Percentiles rank a stretch among this genome's conserved stretches.
phyloP scores from a whole-genome alignment of 2,797 vertebrate genomes.

The Parauchenoglanis punctatus region DNA sequence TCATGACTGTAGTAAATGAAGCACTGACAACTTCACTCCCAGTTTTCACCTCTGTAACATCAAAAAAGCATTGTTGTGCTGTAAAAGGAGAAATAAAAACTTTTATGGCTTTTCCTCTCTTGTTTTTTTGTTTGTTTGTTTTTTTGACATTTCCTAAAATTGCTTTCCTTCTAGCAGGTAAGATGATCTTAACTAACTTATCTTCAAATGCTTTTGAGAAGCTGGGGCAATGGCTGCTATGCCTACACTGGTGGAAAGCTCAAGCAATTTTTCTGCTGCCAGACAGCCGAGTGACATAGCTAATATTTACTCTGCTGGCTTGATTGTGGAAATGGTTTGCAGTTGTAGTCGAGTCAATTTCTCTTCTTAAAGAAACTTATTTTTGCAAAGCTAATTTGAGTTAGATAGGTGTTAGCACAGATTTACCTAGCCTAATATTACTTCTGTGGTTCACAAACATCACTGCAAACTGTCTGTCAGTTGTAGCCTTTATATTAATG shows the following conservation, averaged over 20 bases:
- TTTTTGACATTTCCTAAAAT: neutral
- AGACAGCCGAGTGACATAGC: slow-evolving; percentile 12
- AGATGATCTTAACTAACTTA: neutral
- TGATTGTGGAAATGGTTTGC: neutral
- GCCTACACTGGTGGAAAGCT: neutral
- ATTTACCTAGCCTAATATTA: neutral
- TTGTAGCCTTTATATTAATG: neutral
- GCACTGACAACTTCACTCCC: neutral
- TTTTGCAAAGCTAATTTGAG: neutral
- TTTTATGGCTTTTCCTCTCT: neutral
- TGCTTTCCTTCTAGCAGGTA: neutral
- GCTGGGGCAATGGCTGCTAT: neutral
- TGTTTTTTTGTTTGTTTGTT: neutral
- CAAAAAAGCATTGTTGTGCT: neutral
- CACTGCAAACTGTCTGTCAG: neutral
- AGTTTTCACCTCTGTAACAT: neutral
- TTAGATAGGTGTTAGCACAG: too few relatives aligned
- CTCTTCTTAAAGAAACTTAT: neutral
- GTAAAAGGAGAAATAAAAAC: neutral
- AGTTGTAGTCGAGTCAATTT: neutral
- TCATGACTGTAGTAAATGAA: neutral
- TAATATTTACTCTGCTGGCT: slow-evolving; percentile 14
- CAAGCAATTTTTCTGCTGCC: neutral
- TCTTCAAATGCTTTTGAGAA: neutral
- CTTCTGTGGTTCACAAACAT: neutral